Evolutionary conservation across 2,113 vertebrate genomes (phyloP).

Genomic region (Leptobrachium ailaonicum): DNA sequence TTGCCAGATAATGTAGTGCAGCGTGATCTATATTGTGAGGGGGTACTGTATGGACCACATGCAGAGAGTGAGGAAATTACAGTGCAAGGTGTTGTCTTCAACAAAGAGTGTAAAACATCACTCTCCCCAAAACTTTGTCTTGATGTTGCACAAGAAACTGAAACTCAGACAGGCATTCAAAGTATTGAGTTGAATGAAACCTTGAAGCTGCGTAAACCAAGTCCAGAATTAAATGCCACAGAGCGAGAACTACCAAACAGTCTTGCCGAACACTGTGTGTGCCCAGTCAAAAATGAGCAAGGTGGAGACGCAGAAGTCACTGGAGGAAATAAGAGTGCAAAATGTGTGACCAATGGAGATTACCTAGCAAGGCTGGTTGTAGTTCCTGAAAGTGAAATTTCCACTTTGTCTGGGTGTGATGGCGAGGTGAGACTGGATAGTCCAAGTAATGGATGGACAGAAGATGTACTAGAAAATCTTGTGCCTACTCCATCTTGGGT

Average conservation of each 20-base stretch:
- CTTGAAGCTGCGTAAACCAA: conserved; percentile 43
- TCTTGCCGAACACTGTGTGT: conserved; percentile 49
- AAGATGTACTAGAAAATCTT: conserved; percentile 49
- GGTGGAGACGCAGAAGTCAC: conserved; percentile 50
- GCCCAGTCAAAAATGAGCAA: conserved; percentile 40
- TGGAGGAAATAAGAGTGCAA: conserved; percentile 41
- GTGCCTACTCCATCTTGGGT: conserved; percentile 54
- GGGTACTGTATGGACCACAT: conserved; percentile 46
- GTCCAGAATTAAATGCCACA: conserved; percentile 26
- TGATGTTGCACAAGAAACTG: conserved; percentile 53
- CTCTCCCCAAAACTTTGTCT: not conserved
- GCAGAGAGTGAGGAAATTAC: conserved; percentile 50
- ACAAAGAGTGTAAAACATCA: conserved; percentile 53
- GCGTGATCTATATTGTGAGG: conserved; percentile 57
- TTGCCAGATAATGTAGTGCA: conserved; percentile 54
- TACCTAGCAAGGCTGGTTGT: conserved; percentile 48
- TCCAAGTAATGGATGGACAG: conserved; percentile 54
- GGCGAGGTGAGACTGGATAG: conserved; percentile 49
- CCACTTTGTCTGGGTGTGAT: conserved; percentile 38
- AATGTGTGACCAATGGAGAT: conserved; percentile 54
- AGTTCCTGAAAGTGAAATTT: conserved; percentile 56
- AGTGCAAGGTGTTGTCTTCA: conserved; percentile 47
- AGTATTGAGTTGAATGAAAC: conserved; percentile 45
- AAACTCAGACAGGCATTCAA: conserved; percentile 35
- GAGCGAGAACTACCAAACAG: conserved; percentile 45